Base-by-base conservation (phyloP, 35 echinoderm and acorn worm genomes). In the Heliocidaris tuberculata region DNA sequence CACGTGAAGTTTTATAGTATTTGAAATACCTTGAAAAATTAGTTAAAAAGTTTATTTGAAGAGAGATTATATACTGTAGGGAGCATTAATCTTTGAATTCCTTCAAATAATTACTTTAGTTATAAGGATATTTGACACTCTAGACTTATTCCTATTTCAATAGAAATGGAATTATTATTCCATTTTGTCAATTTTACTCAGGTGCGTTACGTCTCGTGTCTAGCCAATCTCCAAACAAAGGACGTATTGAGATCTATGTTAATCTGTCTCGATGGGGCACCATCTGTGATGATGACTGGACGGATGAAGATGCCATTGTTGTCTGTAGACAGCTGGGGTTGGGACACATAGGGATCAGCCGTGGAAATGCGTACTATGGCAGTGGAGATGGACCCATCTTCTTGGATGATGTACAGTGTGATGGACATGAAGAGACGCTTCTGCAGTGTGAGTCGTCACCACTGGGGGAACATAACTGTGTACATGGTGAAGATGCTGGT, bases 401-500 rank as follows among this genome's bases (percentile, higher is more conserved):
- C 2, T 48, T 95, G 49, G 94, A 95, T 56, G 94, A 95, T 70
- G 86, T 95, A 5, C 30, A 90, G 9, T 95, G 94, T 31, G 31
- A 32, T 56, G 95, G 95, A 4, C 9, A 30, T 86, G 95, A 96
- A 71, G 60, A 85, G 31, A 31, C 5, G n/a, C 19, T 96, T 21
- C 24, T 94, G 5, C 49, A 93, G 19, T 96, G 95, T 78, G 31
- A 49, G 5, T 13, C 32, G 49, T 56, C 42, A 31, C 47, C 70
- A 21, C 30, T 87, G 32, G 85, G 92, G 50, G 48, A 52, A 21
- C 95, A 96, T 71, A 96, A 96, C 85, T 96, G 95, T 59, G 21
- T 86, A 17, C 95, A 96, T 30, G 52, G 24, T 88, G 95, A 96
- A 50, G 95, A 96, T 60, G 95, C 92, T 6, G 92, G 95, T 94